Base-by-base conservation (phyloP, 2,888 invertebrate genomes). In the Campoplex nolae region DNA sequence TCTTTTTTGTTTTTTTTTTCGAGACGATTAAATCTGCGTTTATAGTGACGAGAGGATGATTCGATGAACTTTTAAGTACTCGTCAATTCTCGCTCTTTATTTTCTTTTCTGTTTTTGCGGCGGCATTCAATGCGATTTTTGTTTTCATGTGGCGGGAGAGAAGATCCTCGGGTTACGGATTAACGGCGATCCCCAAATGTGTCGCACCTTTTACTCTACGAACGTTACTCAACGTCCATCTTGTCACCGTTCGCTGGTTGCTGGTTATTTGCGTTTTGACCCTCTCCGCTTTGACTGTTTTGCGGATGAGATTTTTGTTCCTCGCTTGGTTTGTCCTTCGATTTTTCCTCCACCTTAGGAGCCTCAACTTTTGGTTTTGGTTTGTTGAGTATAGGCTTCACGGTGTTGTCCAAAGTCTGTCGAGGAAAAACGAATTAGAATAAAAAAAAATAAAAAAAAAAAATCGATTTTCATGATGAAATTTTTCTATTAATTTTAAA, bases 321-420 rank as follows among this genome's bases (percentile, higher is more conserved):
- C 54, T 93, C 93, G 51, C 89, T 85, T 35, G 89, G 86, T 65
- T 92, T 90, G 85, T 95, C 94, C 85, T 94, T 94, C 75, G 92
- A 89, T 85, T 93, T 95, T 89, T 95, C 94, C 91, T 96, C 95
- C 6, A 23, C 51, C 62, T 96, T 96, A 71, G 96, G 96, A 48
- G 73, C 76, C 67, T 96, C 96, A 23, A 96, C 96, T 94, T 98
- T 98, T 9, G 99, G 99, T 94, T 98, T 98, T 77, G 98, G 98
- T 94, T 98, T 98, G 94, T 97, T 98, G 88, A 99, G 95, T 89
- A 99, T 97, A 8, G 98, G 97, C 82, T 92, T 93, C 67, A 96
- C 95, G 32, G 94, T 93, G 51, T 92, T 95, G 88, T 96, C 96
- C 89, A 97, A 94, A 23, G 48, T 80, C 80, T 80, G 48, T 18